These are phyloP conservation scores for Drosophila barbarae DNA, from an alignment of 2,888 invertebrate genomes.

Conservation along the genomic window DNA sequence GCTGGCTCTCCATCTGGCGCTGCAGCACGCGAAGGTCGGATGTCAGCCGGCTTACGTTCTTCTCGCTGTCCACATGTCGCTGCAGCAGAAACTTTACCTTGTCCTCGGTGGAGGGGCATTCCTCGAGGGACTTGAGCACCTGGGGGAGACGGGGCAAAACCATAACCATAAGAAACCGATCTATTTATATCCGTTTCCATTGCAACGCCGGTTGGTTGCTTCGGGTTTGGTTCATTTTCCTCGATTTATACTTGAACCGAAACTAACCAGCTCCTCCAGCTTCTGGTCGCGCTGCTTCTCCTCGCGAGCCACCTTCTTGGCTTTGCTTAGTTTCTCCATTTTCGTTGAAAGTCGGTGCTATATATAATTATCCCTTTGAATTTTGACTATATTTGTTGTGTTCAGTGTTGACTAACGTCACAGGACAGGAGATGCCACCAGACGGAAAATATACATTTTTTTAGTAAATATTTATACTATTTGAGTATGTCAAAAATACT, in stretches of 20 bases:
- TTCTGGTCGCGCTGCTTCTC: slow-evolving; percentile 79
- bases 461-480: too few relatives aligned
- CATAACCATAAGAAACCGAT: background rate
- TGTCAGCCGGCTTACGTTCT: slow-evolving; percentile 83
- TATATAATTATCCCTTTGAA: slow-evolving; percentile 43
- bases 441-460: too few relatives aligned
- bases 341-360: slow-evolving; percentile 28
- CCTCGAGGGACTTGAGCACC: slow-evolving; percentile 70
- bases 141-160: slow-evolving; percentile 15
- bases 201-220: slow-evolving; percentile 15
- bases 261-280: slow-evolving; percentile 76
- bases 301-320: slow-evolving; percentile 79
- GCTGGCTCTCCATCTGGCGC: slow-evolving; percentile 82
- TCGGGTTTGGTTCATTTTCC: background rate
- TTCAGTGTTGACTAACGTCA: too few relatives aligned
- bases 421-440: too few relatives aligned
- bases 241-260: too few relatives aligned
- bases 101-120: slow-evolving; percentile 63
- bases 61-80: slow-evolving; percentile 88
- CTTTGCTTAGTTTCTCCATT: slow-evolving; percentile 77
- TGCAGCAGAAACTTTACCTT: slow-evolving; percentile 70
- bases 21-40: slow-evolving; percentile 83
- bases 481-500: too few relatives aligned
- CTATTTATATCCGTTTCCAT: slow-evolving; percentile 26
- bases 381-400: slow-evolving; percentile 44